Base-by-base conservation (phyloP, 2,113 vertebrate genomes). In the Vimba vimba region DNA sequence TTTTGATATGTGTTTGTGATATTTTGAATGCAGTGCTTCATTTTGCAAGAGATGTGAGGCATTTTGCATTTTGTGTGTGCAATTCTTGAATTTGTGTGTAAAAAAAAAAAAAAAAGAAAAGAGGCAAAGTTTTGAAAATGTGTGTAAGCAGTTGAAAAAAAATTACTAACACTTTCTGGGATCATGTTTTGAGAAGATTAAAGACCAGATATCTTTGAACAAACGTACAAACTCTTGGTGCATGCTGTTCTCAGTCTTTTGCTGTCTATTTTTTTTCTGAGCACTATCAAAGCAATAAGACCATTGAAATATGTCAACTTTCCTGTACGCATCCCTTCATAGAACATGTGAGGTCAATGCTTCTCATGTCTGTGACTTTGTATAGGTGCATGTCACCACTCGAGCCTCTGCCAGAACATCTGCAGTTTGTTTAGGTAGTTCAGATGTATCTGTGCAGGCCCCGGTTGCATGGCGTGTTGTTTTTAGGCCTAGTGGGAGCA, bases 361-460 rank as follows among this genome's bases (percentile, higher is more conserved):
- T 79, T 62, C 33, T 39, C 77, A 19, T 94, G 93, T 94, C 88
- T 93, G 89, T 88, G 85, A 66, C 86, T 84, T 84, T 92, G 82
- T 90, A 90, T 87, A 88, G 83, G 86, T 94, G 84, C 94, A 92
- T 95, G 95, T 95, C 92, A 92, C 93, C 92, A 94, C 94, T 94
- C 64, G 93, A 94, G 90, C 64, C 84, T 89, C 88, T 85, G 90
- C 92, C 92, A 90, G 91, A 89, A 91, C 93, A 94, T 94, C 92
- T 93, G 93, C 91, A 88, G 82, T 94, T 93, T 93, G 93, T 94
- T 95, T 93, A 94, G 43, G 85, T 91, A 93, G 91, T 91, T 92
- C 92, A 94, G 91, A 89, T 93, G 91, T 92, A 92, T 93, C 93
- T 93, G 93, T 92, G 93, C 92, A 93, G 88, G 87, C 88, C 85